A percentile compares a stretch with the other conserved stretches of the same genome.
These are phyloP conservation scores for Kradibia gibbosae DNA, from an alignment of 1,140 invertebrate species.

Conservation along the genomic window DNA sequence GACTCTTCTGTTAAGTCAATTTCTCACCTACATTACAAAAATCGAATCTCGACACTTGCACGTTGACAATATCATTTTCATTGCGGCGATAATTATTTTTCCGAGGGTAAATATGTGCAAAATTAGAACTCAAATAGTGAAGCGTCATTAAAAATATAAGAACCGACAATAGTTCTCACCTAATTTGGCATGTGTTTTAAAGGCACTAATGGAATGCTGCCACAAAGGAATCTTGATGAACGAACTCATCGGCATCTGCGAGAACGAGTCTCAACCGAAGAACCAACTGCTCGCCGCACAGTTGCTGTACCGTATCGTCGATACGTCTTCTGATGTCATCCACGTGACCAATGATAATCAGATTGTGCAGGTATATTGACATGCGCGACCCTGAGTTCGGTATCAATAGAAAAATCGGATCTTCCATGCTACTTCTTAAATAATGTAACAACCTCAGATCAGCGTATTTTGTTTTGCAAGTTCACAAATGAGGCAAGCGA, in stretches of 20 bases:
- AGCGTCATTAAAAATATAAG: neutral
- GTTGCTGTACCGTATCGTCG: conserved; percentile 85
- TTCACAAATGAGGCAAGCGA: conserved; percentile 86
- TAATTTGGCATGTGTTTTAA: conserved; percentile 8
- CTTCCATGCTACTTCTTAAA: neutral
- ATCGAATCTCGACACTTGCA: neutral
- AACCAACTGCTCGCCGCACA: conserved; percentile 73
- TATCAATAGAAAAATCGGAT: neutral
- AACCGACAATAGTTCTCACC: neutral
- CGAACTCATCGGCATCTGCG: conserved; percentile 75
- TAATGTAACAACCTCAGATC: no score
- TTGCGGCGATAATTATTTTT: neutral
- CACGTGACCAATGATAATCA: conserved; percentile 88
- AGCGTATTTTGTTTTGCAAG: conserved; percentile 69
- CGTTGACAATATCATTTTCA: neutral
- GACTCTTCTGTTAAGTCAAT: neutral
- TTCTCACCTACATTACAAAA: neutral
- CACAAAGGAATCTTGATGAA: conserved; percentile 78
- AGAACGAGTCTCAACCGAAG: conserved; percentile 71
- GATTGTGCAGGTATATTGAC: conserved; percentile 80
- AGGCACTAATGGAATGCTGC: conserved; percentile 73
- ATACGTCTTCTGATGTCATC: conserved; percentile 86
- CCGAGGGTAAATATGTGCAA: neutral
- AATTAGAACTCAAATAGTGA: no score
- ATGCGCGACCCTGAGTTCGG: neutral